Evolutionary conservation across 1,140 invertebrate genomes (phyloP).

Genomic region (Helicoverpa zea): DNA sequence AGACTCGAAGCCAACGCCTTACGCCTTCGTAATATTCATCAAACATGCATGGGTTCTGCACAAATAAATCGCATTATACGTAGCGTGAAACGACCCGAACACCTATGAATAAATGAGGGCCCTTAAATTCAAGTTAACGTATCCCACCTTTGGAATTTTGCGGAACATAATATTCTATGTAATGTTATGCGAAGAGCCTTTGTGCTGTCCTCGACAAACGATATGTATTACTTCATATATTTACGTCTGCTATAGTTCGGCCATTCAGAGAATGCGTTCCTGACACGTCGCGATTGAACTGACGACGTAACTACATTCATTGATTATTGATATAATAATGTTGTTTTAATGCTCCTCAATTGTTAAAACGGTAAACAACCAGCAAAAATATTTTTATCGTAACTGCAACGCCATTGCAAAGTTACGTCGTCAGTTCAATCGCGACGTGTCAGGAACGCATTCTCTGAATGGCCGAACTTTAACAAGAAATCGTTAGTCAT

Average conservation of each 20-base stretch:
- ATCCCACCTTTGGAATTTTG: conserved; percentile 24
- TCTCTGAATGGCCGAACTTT: too few species aligned
- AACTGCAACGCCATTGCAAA: too few species aligned
- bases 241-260: too few species aligned
- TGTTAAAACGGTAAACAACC: too few species aligned
- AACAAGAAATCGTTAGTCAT: background rate
- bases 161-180: conserved; percentile 15
- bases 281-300: too few species aligned
- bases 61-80: conserved; percentile 69
- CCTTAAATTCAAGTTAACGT: conserved; percentile 57
- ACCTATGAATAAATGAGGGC: conserved; percentile 67
- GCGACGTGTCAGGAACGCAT: too few species aligned
- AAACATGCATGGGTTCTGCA: conserved; percentile 63
- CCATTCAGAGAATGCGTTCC: too few species aligned
- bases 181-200: conserved; percentile 35
- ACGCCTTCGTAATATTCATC: conserved; percentile 58
- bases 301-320: too few species aligned
- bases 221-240: conserved; percentile 3
- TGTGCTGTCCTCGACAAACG: conserved; percentile 9
- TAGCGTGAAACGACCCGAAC: conserved; percentile 55
- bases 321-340: too few species aligned
- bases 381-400: too few species aligned
- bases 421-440: too few species aligned
- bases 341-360: too few species aligned
- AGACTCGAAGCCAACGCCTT: conserved; percentile 19